Percentiles rank a stretch among this genome's conserved stretches.
These are phyloP conservation scores for Condylura cristata DNA, from an alignment of 2,113 vertebrate genomes.

Conservation along the genomic window DNA sequence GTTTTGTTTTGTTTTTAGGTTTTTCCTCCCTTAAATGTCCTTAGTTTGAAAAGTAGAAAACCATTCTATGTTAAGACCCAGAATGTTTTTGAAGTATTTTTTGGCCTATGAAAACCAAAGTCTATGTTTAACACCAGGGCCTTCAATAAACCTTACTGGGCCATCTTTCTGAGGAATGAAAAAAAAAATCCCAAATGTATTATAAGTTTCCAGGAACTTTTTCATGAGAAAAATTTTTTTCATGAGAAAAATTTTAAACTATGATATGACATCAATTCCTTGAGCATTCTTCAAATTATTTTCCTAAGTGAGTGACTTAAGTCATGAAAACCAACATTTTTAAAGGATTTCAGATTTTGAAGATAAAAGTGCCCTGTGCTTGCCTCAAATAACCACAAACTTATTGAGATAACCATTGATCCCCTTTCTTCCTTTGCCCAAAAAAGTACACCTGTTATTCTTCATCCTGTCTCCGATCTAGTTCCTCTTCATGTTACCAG, in stretches of 20 bases:
- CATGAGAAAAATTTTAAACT: constrained; percentile 58
- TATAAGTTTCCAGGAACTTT: not conserved
- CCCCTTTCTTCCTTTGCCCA: not conserved
- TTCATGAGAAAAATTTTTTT: constrained; percentile 66
- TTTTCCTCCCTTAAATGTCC: not conserved
- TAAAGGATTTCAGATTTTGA: not conserved
- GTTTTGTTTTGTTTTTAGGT: not conserved
- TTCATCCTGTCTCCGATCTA: not conserved
- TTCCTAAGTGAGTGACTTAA: constrained; percentile 5
- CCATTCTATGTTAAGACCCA: not conserved
- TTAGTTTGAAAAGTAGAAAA: not conserved
- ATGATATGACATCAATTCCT: not conserved
- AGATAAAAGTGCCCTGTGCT: not conserved
- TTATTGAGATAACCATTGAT: not conserved
- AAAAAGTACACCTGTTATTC: not conserved
- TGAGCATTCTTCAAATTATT: constrained; percentile 31
- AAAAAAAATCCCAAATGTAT: constrained; percentile 20
- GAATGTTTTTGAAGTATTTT: constrained; percentile 14
- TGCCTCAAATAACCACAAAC: not conserved
- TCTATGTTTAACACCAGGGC: constrained; percentile 13
- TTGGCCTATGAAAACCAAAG: not conserved
- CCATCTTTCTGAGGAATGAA: not conserved
- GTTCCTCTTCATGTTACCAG: not conserved
- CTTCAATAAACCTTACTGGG: not conserved
- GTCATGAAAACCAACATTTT: constrained; percentile 31